These are phyloP conservation scores for Chloebia gouldiae DNA, from an alignment of 2,113 vertebrate genomes.

Conservation along the genomic window DNA sequence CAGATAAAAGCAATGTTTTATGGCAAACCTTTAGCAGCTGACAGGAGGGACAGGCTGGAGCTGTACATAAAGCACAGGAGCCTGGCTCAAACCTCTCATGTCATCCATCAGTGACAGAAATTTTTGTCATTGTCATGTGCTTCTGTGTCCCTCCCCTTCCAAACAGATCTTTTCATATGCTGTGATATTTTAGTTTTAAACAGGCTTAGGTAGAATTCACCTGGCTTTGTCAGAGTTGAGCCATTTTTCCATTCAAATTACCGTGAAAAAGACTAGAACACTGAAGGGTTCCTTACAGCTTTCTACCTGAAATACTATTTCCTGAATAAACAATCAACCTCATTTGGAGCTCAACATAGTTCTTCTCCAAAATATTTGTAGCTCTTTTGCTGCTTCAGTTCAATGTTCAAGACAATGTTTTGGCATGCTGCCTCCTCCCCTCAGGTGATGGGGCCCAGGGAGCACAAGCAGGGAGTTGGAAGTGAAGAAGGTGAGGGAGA, in stretches of 20 bases:
- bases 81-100: background rate
- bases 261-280: background rate
- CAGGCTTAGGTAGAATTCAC: background rate
- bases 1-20: background rate
- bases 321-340: background rate
- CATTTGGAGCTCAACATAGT: background rate
- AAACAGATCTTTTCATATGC: background rate
- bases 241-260: background rate
- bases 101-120: background rate
- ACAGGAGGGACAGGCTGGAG: background rate
- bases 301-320: background rate
- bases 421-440: background rate
- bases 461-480: background rate
- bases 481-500: background rate
- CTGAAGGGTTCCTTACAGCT: background rate
- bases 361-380: background rate
- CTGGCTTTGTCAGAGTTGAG: background rate
- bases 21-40: background rate
- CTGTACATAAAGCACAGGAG: background rate
- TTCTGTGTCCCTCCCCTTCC: background rate
- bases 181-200: background rate
- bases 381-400: background rate
- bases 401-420: background rate
- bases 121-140: background rate
- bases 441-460: background rate